phyloP scores from a whole-genome alignment of 2,797 vertebrate species.

The Pipistrellus pygmaeus region DNA sequence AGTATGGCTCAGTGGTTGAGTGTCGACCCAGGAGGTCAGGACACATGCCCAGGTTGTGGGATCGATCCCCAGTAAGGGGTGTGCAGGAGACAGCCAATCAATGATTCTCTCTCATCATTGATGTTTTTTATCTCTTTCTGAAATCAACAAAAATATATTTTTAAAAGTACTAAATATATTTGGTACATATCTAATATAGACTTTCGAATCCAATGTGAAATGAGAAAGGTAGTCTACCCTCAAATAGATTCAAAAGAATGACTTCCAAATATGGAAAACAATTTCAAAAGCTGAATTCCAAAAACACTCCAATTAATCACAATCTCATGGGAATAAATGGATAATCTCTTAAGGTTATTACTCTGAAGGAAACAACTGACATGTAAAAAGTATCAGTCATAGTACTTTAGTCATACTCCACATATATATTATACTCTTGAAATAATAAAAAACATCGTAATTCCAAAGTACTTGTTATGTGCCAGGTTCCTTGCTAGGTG shows the following conservation, averaged over 20 bases:
- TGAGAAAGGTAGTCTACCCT: conserved; percentile 44
- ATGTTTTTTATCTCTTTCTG: too few relatives aligned
- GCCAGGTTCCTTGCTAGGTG: not conserved
- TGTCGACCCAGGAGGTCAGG: too few relatives aligned
- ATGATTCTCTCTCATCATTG: too few relatives aligned
- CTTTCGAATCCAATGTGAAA: conserved; percentile 30
- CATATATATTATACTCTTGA: conserved; percentile 28
- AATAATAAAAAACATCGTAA: conserved; percentile 39
- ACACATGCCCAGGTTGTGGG: too few relatives aligned
- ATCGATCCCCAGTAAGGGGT: too few relatives aligned
- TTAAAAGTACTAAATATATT: conserved; percentile 3
- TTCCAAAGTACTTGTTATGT: conserved; percentile 18
- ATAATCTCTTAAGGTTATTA: conserved; percentile 4
- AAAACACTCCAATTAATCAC: conserved; percentile 36
- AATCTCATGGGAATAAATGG: conserved; percentile 30
- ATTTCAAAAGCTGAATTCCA: conserved; percentile 48
- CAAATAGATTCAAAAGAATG: conserved; percentile 28
- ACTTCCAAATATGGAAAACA: conserved; percentile 28
- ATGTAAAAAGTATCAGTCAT: conserved; percentile 15
- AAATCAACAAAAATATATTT: too few relatives aligned
- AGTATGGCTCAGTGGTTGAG: too few relatives aligned
- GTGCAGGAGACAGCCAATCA: too few relatives aligned
- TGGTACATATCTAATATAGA: conserved; percentile 36
- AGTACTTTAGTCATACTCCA: conserved; percentile 40
- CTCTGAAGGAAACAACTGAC: conserved; percentile 24